A percentile compares a stretch with the other conserved stretches of the same genome.
Conservation (phyloP, 92 coral and sea anemone genomes). For the Siderastrea radians region DNA sequence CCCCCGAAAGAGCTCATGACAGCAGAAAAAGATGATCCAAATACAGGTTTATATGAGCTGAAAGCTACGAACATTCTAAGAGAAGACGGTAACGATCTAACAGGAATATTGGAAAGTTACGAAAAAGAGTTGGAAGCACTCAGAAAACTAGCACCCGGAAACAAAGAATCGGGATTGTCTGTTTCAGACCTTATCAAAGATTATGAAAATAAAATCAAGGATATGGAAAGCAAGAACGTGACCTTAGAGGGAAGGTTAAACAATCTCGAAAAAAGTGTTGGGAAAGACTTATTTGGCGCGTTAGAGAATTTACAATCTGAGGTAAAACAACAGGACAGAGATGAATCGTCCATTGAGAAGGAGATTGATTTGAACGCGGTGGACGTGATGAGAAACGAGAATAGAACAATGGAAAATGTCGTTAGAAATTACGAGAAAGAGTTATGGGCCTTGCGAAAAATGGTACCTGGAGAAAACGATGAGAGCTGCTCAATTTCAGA, state of each 20-base stretch:
- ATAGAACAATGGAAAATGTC: slow-evolving; percentile 28
- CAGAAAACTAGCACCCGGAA: slow-evolving; percentile 5
- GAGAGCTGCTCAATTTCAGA: slow-evolving; percentile 18
- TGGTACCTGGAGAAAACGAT: background rate
- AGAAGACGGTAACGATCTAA: slow-evolving; percentile 52
- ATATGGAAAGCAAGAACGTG: background rate
- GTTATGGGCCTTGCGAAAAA: slow-evolving; percentile 13
- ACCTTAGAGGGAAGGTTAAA: background rate
- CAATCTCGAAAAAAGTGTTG: slow-evolving; percentile 5
- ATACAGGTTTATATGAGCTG: background rate
- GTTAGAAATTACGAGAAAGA: slow-evolving; percentile 42
- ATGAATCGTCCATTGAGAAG: background rate
- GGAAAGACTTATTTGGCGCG: background rate
- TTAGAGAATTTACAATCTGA: background rate
- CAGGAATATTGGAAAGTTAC: slow-evolving; percentile 46
- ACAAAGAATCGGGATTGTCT: background rate
- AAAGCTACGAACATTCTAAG: slow-evolving; percentile 28
- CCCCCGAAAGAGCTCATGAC: background rate
- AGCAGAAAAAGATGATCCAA: background rate
- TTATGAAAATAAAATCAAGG: slow-evolving; percentile 14
- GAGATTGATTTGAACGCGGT: slow-evolving; percentile 6
- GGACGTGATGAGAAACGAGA: slow-evolving; percentile 14
- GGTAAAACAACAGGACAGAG: background rate
- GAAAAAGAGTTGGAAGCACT: slow-evolving; percentile 67
- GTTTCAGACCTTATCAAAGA: background rate